A percentile compares a stretch with the other conserved stretches of the same genome.
These are phyloP conservation scores for Hybos culiciformis DNA, from an alignment of 2,888 invertebrate genomes.

Conservation along the genomic window DNA sequence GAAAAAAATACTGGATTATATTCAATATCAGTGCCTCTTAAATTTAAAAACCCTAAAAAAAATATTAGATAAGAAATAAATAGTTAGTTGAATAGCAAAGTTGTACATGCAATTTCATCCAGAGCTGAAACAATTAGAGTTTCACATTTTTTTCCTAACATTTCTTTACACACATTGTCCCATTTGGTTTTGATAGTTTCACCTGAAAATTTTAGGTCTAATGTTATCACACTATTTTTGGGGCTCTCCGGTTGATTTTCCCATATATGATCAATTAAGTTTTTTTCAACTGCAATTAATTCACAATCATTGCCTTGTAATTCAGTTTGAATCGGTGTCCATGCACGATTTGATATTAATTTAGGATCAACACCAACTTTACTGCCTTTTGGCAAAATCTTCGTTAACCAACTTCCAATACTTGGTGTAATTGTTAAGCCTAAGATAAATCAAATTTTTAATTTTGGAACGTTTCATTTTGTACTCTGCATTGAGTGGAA, in stretches of 20 bases:
- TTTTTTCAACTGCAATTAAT: conserved; percentile 49
- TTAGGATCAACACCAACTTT: conserved; percentile 59
- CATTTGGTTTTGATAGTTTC: conserved; percentile 52
- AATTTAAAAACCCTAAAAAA: conserved; percentile 63
- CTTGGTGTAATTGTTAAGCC: conserved; percentile 37
- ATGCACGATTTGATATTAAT: conserved; percentile 45
- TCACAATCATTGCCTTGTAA: conserved; percentile 43
- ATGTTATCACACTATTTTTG: conserved; percentile 38
- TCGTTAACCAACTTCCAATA: conserved; percentile 49
- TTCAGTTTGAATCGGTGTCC: conserved; percentile 44
- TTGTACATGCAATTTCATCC: conserved; percentile 87
- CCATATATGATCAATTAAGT: conserved; percentile 69
- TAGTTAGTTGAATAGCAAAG: conserved; percentile 8
- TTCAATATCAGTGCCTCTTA: conserved; percentile 81
- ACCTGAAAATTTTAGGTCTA: conserved; percentile 43
- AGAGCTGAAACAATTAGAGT: conserved; percentile 63
- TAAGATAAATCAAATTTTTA: conserved; percentile 6
- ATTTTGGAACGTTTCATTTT: too few species aligned
- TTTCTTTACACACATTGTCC: conserved; percentile 44
- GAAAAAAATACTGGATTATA: conserved; percentile 85
- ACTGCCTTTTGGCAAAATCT: conserved; percentile 46
- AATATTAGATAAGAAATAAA: conserved; percentile 1
- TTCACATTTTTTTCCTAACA: conserved; percentile 47
- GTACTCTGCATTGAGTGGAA: too few species aligned
- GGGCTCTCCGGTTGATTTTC: conserved; percentile 41